Evolutionary conservation across 92 coral and sea anemone genomes (phyloP).

Genomic region (Bergia sp.): DNA sequence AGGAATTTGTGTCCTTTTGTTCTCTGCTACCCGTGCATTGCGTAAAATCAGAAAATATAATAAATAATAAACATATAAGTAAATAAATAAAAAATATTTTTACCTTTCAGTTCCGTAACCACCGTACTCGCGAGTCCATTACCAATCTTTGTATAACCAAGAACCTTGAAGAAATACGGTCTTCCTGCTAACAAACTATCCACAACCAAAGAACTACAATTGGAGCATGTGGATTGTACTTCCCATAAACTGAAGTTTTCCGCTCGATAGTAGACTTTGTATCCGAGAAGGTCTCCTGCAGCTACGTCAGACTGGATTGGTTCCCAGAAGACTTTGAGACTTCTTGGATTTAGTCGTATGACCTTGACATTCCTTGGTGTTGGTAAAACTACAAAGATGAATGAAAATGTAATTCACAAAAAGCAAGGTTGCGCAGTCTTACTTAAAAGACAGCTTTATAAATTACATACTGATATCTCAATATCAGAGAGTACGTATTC

Average conservation of each 20-base stretch:
- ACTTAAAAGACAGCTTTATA: too few relatives aligned
- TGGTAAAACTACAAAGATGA: not conserved
- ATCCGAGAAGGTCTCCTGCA: not conserved
- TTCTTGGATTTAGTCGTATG: not conserved
- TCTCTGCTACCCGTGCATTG: too few relatives aligned
- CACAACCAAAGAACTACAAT: not conserved
- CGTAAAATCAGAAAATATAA: too few relatives aligned
- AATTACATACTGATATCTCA: too few relatives aligned
- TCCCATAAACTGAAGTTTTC: not conserved
- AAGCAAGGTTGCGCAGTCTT: too few relatives aligned
- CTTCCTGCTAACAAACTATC: not conserved
- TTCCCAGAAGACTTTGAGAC: not conserved
- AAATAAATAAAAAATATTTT: not conserved
- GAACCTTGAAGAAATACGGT: not conserved
- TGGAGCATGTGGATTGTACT: not conserved
- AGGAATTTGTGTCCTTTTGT: not conserved
- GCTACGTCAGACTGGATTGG: not conserved
- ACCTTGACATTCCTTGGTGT: conserved; percentile 13
- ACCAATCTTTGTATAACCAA: not conserved
- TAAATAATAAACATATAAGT: too few relatives aligned
- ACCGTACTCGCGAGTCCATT: conserved; percentile 11
- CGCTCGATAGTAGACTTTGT: conserved; percentile 1
- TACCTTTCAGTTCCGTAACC: not conserved
- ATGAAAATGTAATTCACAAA: not conserved
- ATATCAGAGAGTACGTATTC: too few relatives aligned